These are phyloP conservation scores for Xestobium rufovillosum DNA, from an alignment of 2,888 invertebrate species.

Conservation along the genomic window DNA sequence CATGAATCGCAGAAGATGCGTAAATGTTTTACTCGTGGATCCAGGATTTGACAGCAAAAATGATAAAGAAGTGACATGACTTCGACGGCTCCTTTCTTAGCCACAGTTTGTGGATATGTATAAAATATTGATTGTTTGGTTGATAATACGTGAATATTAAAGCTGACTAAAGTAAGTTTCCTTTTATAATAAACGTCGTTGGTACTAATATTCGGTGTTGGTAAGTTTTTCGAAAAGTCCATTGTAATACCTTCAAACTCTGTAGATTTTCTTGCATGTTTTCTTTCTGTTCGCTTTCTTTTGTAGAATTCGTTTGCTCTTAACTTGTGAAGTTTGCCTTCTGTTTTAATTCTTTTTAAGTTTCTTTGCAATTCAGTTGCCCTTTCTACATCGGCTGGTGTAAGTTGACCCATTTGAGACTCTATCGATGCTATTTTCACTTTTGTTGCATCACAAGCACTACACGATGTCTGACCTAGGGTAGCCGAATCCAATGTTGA, in stretches of 20 bases:
- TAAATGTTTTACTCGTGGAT: constrained; percentile 1
- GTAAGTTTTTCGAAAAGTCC: constrained; percentile 18
- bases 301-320: constrained; percentile 19
- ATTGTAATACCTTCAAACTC: constrained; percentile 16
- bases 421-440: constrained; percentile 14
- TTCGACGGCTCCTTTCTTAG: constrained; percentile 12
- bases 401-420: neutral
- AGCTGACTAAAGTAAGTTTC: constrained; percentile 19
- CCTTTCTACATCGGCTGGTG: neutral
- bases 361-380: neutral
- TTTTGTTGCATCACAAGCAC: constrained; percentile 20
- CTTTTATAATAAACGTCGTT: constrained; percentile 20
- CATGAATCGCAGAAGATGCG: constrained; percentile 4
- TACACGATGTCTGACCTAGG: constrained; percentile 23
- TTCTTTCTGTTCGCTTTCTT: constrained; percentile 13
- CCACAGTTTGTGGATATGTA: constrained; percentile 20
- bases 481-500: constrained; percentile 25
- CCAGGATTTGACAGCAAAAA: constrained; percentile 5
- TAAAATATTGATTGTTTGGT: constrained; percentile 17
- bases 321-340: constrained; percentile 18
- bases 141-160: constrained; percentile 20
- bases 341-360: constrained; percentile 9
- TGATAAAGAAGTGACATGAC: constrained; percentile 1
- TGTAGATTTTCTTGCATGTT: neutral
- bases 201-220: constrained; percentile 21